These are phyloP conservation scores for Macrochelys suwanniensis DNA, from an alignment of 2,797 vertebrate species.

Conservation along the genomic window DNA sequence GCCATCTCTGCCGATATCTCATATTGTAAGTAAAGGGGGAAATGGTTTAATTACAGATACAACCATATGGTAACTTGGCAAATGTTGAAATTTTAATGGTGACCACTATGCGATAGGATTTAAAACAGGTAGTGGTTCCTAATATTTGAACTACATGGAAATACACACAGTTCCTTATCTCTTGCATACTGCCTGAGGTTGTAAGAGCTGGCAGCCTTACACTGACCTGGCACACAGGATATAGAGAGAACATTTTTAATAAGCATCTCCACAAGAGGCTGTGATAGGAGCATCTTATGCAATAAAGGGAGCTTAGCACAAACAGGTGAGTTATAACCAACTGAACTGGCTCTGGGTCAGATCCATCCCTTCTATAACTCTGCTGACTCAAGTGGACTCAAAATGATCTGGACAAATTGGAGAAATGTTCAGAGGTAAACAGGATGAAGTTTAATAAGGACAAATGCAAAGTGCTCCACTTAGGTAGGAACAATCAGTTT, in stretches of 20 bases:
- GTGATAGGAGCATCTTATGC: no score
- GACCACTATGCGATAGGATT: neutral
- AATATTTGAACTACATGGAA: neutral
- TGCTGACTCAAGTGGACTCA: neutral
- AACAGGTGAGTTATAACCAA: neutral
- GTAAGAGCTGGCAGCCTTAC: neutral
- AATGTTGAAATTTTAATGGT: neutral
- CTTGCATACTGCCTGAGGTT: neutral
- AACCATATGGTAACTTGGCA: rapidly evolving
- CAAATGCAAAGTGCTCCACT: no score
- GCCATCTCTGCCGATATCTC: neutral
- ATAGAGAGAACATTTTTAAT: neutral
- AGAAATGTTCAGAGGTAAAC: no score
- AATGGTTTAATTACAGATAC: neutral
- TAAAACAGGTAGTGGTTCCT: neutral
- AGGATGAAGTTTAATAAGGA: no score
- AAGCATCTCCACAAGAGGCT: no score
- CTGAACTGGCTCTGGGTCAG: neutral
- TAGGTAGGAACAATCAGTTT: no score
- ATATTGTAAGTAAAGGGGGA: neutral
- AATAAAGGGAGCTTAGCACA: neutral
- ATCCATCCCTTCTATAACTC: neutral
- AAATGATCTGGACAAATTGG: no score
- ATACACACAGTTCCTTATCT: neutral
- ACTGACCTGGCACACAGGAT: neutral